Conservation (phyloP, 2,113 vertebrate genomes). For the Lanius ludovicianus region DNA sequence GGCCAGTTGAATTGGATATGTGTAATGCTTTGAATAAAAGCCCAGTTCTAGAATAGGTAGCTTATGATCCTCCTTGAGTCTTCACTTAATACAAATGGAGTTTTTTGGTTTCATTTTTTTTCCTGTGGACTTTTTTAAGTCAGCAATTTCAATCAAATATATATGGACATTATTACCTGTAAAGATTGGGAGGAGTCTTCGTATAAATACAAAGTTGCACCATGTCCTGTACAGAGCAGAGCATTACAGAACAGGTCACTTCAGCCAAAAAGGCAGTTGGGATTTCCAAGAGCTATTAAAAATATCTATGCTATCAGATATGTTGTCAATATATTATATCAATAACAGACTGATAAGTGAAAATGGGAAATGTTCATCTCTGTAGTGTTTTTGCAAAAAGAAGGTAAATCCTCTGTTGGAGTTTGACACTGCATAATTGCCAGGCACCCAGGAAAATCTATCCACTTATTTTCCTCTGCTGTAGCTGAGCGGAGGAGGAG, state of each 20-base stretch:
- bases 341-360: neutral
- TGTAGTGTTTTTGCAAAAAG: neutral
- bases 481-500: neutral
- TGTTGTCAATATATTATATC: neutral
- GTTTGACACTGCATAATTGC: neutral
- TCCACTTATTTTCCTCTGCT: neutral
- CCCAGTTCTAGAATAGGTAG: neutral
- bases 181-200: neutral
- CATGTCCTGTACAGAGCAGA: neutral
- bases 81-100: neutral
- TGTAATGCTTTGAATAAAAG: neutral
- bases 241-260: neutral
- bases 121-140: neutral
- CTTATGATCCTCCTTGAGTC: neutral
- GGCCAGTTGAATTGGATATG: neutral
- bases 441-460: neutral
- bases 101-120: neutral
- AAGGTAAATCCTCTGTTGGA: neutral
- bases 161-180: neutral
- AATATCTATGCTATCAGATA: neutral
- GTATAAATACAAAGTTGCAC: neutral
- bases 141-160: neutral
- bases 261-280: neutral
- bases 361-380: neutral
- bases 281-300: neutral